A percentile compares a stretch with the other conserved stretches of the same genome.
Conservation (phyloP, 2,113 vertebrate species). For the Halcyon senegalensis region DNA sequence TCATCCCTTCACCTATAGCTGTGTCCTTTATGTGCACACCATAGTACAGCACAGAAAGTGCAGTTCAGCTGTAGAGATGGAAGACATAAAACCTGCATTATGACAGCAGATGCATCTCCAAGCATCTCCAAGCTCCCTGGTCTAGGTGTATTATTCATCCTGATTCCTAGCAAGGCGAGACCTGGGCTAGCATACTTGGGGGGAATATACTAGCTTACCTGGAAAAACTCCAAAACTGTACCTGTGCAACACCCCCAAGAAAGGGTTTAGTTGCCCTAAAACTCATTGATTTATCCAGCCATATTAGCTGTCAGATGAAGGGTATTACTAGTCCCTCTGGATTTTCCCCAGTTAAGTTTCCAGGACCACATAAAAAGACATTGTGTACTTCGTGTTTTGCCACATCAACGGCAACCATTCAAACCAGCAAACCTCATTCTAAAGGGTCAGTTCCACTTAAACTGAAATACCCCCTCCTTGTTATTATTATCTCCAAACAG, state of each 20-base stretch:
- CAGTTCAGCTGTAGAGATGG: background rate
- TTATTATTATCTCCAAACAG: background rate
- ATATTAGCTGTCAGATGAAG: background rate
- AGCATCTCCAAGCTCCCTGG: background rate
- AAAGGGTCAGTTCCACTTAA: background rate
- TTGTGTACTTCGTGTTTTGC: background rate
- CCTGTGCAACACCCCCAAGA: background rate
- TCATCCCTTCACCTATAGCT: background rate
- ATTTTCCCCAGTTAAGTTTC: background rate
- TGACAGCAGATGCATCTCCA: background rate
- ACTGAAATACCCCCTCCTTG: background rate
- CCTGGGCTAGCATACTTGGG: background rate
- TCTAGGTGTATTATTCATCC: background rate
- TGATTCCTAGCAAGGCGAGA: background rate
- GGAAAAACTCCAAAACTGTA: accelerated
- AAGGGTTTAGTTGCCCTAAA: background rate
- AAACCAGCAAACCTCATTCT: background rate
- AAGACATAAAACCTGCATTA: background rate
- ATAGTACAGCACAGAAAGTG: background rate
- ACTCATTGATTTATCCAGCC: background rate
- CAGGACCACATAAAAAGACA: background rate
- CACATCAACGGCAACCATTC: background rate
- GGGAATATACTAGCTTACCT: background rate
- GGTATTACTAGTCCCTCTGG: background rate
- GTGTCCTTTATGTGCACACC: background rate